A percentile compares a stretch with the other conserved stretches of the same genome.
Conservation (phyloP, 2,113 vertebrate species). For the Rhea pennata region DNA sequence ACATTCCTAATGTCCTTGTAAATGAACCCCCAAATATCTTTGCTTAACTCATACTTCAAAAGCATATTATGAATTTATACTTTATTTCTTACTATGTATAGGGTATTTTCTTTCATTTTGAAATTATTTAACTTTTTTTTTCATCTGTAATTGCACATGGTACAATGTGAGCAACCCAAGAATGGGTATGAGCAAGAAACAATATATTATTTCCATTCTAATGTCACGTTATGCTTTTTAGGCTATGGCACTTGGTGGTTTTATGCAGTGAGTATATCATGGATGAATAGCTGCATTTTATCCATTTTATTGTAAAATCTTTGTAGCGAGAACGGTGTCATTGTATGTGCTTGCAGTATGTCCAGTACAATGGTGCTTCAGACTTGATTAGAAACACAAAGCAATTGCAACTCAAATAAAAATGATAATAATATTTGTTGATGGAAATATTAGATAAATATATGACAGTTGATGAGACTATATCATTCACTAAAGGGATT, state of each 20-base stretch:
- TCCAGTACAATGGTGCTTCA: background rate
- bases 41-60: background rate
- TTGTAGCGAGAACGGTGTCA: background rate
- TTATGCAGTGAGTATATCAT: background rate
- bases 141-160: background rate
- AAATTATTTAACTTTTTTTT: background rate
- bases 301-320: background rate
- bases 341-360: background rate
- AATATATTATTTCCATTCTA: background rate
- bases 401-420: constrained; percentile 39
- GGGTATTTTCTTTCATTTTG: background rate
- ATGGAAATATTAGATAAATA: constrained; percentile 41
- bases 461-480: background rate
- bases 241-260: background rate
- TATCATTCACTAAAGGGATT: background rate
- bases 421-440: background rate
- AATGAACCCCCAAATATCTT: accelerated
- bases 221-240: background rate
- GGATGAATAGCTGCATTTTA: background rate
- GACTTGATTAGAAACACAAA: constrained; percentile 27
- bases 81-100: background rate
- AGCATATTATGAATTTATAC: background rate
- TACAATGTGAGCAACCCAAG: background rate
- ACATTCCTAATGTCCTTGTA: background rate
- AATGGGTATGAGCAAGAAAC: background rate